Evolutionary conservation across 1,140 invertebrate species (phyloP).

Genomic region (Ceratina japonica): DNA sequence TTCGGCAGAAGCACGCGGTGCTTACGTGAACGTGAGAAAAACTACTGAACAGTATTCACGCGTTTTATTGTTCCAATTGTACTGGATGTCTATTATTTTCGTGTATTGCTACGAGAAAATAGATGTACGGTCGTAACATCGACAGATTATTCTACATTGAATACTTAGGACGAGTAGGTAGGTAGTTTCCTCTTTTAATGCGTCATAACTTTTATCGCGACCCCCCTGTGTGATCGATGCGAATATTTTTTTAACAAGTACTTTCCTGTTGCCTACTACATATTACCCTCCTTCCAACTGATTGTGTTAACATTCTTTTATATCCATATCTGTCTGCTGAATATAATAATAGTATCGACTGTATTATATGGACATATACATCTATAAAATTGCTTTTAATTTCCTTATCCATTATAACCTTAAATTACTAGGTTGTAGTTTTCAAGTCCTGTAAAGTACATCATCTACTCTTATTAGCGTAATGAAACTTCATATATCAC

Average conservation of each 20-base stretch:
- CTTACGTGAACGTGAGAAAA: not conserved
- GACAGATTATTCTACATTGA: conserved; percentile 3
- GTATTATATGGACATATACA: not conserved
- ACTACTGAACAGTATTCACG: not conserved
- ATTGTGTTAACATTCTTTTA: conserved; percentile 2
- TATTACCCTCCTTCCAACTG: conserved; percentile 11
- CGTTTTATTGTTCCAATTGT: not conserved
- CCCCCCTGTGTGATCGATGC: conserved; percentile 25
- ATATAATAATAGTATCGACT: not conserved
- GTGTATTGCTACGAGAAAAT: not conserved
- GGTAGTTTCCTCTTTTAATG: conserved; percentile 28
- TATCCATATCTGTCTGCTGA: not conserved
- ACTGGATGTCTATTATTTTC: not conserved
- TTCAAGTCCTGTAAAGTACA: not conserved
- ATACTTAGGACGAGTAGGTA: not conserved
- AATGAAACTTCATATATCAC: not conserved
- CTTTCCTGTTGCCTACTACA: conserved; percentile 31
- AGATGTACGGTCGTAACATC: not conserved
- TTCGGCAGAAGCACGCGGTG: not conserved
- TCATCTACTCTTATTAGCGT: not conserved
- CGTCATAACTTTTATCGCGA: conserved; percentile 30
- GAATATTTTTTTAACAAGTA: conserved; percentile 45
- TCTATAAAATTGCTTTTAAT: not conserved
- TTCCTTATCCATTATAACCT: too few relatives aligned
- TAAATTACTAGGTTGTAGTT: not conserved